Percentiles rank a stretch among this genome's conserved stretches.
These are phyloP conservation scores for Venustaconcha ellipsiformis DNA, from an alignment of 1,140 invertebrate species.

Conservation along the genomic window DNA sequence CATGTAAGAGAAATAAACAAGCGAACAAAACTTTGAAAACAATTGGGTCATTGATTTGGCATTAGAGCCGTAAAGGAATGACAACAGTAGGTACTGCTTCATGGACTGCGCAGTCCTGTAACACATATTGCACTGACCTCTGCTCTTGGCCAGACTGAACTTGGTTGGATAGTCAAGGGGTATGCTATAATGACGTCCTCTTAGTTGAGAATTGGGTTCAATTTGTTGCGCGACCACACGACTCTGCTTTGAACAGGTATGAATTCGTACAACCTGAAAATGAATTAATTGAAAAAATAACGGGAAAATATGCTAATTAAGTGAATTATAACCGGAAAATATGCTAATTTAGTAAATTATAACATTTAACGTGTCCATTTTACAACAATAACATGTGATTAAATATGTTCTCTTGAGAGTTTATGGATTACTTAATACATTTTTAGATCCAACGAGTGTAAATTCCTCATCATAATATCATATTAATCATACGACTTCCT, in stretches of 20 bases:
- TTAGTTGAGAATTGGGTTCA: conserved; percentile 10
- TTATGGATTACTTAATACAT: neutral
- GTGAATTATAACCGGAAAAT: neutral
- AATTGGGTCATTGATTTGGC: too few relatives aligned
- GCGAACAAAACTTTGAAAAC: too few relatives aligned
- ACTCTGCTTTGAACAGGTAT: conserved; percentile 8
- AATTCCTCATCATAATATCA: neutral
- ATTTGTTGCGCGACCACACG: conserved; percentile 1
- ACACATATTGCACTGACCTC: neutral
- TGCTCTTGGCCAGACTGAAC: conserved; percentile 1
- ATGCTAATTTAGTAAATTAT: neutral
- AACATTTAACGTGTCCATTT: neutral
- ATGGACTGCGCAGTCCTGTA: too few relatives aligned
- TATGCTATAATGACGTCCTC: conserved; percentile 1
- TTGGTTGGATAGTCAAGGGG: conserved; percentile 6
- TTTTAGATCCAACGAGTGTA: neutral
- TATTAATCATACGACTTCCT: too few relatives aligned
- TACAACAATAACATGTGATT: neutral
- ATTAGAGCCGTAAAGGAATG: too few relatives aligned
- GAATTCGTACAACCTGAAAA: conserved; percentile 9
- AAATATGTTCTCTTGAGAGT: neutral
- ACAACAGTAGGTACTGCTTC: too few relatives aligned
- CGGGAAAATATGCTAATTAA: neutral
- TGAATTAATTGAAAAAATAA: neutral
- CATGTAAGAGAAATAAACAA: too few relatives aligned